These are phyloP conservation scores for Ceyx cyanopectus DNA, from an alignment of 2,113 vertebrate species.

Conservation along the genomic window DNA sequence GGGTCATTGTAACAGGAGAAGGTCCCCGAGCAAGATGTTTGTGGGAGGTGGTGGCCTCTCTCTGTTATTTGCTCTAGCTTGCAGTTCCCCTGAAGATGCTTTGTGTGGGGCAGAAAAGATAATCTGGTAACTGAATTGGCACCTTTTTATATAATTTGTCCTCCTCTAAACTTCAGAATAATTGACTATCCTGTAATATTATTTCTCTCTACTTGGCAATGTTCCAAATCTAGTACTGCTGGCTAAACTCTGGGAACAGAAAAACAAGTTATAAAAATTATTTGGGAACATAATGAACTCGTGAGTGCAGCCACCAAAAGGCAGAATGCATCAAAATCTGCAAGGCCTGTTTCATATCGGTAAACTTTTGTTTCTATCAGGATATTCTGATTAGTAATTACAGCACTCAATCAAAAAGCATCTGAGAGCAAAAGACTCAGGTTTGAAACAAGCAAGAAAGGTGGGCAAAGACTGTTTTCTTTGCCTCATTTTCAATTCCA, in stretches of 20 bases:
- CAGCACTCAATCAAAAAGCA: not conserved
- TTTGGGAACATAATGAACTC: not conserved
- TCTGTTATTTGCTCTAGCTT: not conserved
- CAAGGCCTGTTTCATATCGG: not conserved
- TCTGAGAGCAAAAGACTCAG: not conserved
- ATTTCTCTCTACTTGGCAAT: not conserved
- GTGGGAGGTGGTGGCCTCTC: not conserved
- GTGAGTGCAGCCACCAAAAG: not conserved
- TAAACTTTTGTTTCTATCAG: not conserved
- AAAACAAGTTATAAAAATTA: not conserved
- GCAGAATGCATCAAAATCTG: not conserved
- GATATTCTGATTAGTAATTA: not conserved
- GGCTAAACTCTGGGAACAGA: not conserved
- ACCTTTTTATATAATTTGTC: not conserved
- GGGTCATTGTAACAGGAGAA: not conserved
- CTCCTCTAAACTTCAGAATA: not conserved
- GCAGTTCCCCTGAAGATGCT: not conserved
- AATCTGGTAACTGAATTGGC: not conserved
- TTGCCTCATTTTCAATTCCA: not conserved
- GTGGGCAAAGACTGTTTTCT: not conserved
- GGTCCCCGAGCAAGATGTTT: rapidly evolving
- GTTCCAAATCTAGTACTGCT: not conserved
- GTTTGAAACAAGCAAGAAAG: not conserved
- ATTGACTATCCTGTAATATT: not conserved
- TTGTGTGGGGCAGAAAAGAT: not conserved